These are phyloP conservation scores for Eubucco bourcierii DNA, from an alignment of 2,113 vertebrate genomes.

Conservation along the genomic window DNA sequence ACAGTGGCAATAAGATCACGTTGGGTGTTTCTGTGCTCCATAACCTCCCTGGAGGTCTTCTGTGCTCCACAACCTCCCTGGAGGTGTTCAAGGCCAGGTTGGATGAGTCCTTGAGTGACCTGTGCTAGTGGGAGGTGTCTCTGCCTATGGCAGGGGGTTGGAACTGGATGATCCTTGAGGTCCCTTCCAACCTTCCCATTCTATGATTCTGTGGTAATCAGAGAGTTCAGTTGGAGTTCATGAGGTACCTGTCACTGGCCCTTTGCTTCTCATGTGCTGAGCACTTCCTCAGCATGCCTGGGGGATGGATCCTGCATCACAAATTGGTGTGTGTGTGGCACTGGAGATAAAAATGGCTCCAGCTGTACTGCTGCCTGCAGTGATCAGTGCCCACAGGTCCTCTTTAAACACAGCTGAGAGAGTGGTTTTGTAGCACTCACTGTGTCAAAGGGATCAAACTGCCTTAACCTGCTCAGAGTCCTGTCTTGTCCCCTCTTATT, in stretches of 20 bases:
- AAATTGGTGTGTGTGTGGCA: not conserved
- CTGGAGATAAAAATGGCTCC: not conserved
- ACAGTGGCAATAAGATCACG: too few species aligned
- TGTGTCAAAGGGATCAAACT: not conserved
- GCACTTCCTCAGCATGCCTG: not conserved
- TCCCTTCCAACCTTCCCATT: too few species aligned
- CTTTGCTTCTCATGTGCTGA: not conserved
- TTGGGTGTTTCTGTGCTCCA: too few species aligned
- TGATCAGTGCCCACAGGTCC: not conserved
- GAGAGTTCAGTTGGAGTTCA: not conserved
- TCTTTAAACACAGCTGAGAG: conserved; percentile 1
- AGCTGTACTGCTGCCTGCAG: not conserved
- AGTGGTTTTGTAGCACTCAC: not conserved
- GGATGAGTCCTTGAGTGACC: too few species aligned
- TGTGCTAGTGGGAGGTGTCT: too few species aligned
- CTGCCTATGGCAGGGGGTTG: too few species aligned
- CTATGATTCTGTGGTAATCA: not conserved
- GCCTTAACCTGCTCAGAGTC: not conserved
- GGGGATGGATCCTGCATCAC: not conserved
- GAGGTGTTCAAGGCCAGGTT: too few species aligned
- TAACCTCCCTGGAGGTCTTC: too few species aligned
- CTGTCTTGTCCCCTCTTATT: not conserved
- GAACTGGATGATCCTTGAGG: too few species aligned
- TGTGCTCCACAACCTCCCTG: too few species aligned
- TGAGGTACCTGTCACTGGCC: not conserved